Percentiles rank a stretch among this genome's conserved stretches.
Conservation (phyloP, 1,140 invertebrate genomes). For the Maniola jurtina region DNA sequence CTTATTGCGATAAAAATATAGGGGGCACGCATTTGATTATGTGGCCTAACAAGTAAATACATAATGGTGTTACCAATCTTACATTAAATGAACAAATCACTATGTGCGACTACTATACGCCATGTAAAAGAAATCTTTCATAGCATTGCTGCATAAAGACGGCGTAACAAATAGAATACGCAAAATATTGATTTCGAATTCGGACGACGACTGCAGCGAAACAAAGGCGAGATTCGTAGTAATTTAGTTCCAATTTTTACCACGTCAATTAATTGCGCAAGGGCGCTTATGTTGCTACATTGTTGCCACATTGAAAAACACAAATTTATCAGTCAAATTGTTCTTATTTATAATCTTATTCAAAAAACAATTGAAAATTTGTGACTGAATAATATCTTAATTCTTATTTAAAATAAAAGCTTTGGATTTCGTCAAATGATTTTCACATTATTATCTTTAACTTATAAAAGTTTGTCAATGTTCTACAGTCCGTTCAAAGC, state of each 20-base stretch:
- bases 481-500: no score
- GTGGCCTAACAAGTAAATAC: constrained; percentile 73
- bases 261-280: constrained; percentile 26
- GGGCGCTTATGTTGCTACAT: constrained; percentile 43
- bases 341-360: neutral
- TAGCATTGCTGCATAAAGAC: constrained; percentile 78
- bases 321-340: neutral
- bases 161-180: constrained; percentile 73
- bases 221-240: constrained; percentile 50
- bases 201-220: constrained; percentile 72
- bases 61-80: constrained; percentile 78
- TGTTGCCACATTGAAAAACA: constrained; percentile 16
- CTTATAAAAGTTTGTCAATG: no score
- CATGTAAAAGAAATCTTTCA: constrained; percentile 77
- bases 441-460: no score
- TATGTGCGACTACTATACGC: constrained; percentile 79
- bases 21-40: constrained; percentile 68
- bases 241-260: constrained; percentile 59
- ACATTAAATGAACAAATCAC: constrained; percentile 79
- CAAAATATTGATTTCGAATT: constrained; percentile 71
- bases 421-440: no score
- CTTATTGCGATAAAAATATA: constrained; percentile 54
- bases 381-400: no score
- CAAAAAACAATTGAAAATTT: no score
- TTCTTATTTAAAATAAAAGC: no score